Base-by-base conservation (phyloP, 37 sponge, comb jelly and placozoan species). In the Ianthella basta region DNA sequence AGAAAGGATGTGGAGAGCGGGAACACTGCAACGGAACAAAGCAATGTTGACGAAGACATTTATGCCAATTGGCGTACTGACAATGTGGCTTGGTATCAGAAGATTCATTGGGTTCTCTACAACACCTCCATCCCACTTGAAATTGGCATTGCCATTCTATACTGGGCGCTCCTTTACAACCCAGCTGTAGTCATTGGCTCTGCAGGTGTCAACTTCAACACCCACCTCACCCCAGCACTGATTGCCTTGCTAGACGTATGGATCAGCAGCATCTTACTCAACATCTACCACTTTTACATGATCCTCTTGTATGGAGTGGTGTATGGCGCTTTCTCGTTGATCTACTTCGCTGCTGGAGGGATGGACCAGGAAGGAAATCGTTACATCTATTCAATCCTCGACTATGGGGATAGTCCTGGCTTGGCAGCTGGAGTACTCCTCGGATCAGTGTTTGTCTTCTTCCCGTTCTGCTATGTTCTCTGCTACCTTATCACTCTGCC, bases 301-400 rank as follows among this genome's bases (percentile, higher is more conserved):
- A 56, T 66, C 25, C 3, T 88, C 19, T 1, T 81, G 8, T 69
- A 75, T 59, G 83, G 60, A 15, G 39, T 1, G 0, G 69, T 60
- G 12, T 92, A 92, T 37, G 57, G 29, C 0, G 80, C 82, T 0
- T 92, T 92, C 72, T 79, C 92, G 33, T 69, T 57, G 16, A 55
- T 92, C 14, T 85, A 92, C 84, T 88, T 61, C 77, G 83, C 39
- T 59, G 81, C 78, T 4, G 82, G 85, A 38, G 92, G 92, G 3
- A 80, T 82, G 3, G 82, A 79, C 55, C 40, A 20, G 18, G n/a
- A 64, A 18, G 88, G 73, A 23, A 50, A 84, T 1, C 82, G 69
- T 36, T 84, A 79, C 65, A 92, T 92, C 23, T 92, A 92, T 75
- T 84, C 83, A 0, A 37, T 86, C 16, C 59, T 92, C 3, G 87